These are phyloP conservation scores for Tachuris rubrigastra DNA, from an alignment of 2,113 vertebrate genomes.

Conservation along the genomic window DNA sequence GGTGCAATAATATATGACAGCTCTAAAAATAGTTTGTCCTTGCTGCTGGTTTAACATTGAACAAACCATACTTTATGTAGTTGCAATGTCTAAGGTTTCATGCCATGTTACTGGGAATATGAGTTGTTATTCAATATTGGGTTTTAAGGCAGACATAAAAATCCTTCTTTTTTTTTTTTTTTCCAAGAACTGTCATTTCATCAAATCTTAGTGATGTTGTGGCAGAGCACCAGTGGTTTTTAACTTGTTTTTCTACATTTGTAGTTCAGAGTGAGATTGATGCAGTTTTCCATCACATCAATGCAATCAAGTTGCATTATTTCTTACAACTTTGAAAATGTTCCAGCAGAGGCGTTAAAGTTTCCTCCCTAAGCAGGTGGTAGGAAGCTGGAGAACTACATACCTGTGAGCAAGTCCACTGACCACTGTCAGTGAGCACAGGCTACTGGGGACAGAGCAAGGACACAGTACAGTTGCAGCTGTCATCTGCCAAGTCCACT, in stretches of 20 bases:
- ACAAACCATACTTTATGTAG: constrained; percentile 33
- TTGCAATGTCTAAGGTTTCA: constrained; percentile 18
- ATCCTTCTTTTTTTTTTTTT: neutral
- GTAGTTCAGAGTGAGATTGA: neutral
- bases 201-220: neutral
- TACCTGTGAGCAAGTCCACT: neutral
- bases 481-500: neutral
- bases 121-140: neutral
- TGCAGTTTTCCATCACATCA: neutral
- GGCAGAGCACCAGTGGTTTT: neutral
- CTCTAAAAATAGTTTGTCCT: constrained; percentile 77
- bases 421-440: neutral
- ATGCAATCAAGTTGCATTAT: neutral
- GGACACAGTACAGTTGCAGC: neutral
- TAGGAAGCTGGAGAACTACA: neutral
- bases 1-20: constrained; percentile 62
- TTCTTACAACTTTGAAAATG: neutral
- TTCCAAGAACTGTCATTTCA: neutral
- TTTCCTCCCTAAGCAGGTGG: neutral
- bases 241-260: neutral
- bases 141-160: neutral
- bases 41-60: constrained; percentile 59
- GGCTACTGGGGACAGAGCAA: neutral
- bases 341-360: neutral
- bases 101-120: neutral